Base-by-base conservation (phyloP, 2,113 vertebrate species). In the Falco punctatus region DNA sequence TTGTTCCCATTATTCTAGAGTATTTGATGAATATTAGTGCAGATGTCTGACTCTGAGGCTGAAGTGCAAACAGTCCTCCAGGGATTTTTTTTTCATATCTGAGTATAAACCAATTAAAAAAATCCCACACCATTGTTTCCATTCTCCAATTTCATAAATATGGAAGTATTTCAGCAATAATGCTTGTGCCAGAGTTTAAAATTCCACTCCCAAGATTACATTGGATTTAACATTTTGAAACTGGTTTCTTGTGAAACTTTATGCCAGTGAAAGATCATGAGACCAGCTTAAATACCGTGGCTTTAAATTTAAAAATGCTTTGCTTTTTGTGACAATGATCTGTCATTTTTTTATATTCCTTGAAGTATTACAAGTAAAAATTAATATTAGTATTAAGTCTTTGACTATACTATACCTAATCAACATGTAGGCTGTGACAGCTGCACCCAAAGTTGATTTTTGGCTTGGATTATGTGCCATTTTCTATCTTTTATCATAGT, bases 1-100 rank as follows among this genome's bases (percentile, higher is more conserved):
- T 81, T 79, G 19, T 62, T 94, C 40, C 40, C 42, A 77, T 95
- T 93, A 88, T 91, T 92, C 54, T 79, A 46, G 55, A 51, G 24
- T 73, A 66, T 82, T 73, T 92, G 66, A 77, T 61, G 58, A 91
- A 92, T 95, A 94, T 90, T 91, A 80, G 66, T 69, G 46, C 55
- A 94, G 62, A 85, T 93, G 81, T 70, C 78, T 87, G 75, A 92
- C 79, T 86, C 83, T 69, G 75, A 73, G 67, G 42, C 64, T 93
- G 51, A 24, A 83, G 85, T 73, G 58, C 54, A 88, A 93, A 80
- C 66, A 90, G 54, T 77, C 42, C 51, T 70, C 42, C 59, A 61
- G 22, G 20, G 84, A 38, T 66, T 72, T 82, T 91, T 42, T 42
- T 75, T 92, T 92, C 28, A 12, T 78, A 46, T 86, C 26, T 52